These are phyloP conservation scores for Andrena marginata DNA, from an alignment of 2,888 invertebrate species.

Conservation along the genomic window DNA sequence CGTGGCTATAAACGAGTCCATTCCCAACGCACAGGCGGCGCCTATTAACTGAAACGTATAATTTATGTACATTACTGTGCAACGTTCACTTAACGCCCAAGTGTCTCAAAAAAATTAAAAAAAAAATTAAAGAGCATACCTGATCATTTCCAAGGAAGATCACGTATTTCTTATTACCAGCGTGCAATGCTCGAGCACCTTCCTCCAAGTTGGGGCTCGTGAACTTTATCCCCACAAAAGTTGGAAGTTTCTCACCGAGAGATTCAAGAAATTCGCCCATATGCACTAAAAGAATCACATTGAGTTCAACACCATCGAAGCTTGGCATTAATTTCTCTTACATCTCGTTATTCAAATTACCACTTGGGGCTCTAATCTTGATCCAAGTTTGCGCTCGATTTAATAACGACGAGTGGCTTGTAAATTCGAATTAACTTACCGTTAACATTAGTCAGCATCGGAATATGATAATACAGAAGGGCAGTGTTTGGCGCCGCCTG, in stretches of 20 bases:
- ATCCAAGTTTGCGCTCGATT: not conserved
- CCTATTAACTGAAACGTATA: slow-evolving; percentile 87
- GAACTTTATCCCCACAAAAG: slow-evolving; percentile 93
- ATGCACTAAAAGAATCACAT: slow-evolving; percentile 86
- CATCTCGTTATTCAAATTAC: not conserved
- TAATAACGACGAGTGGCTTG: not conserved
- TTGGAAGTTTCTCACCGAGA: slow-evolving; percentile 89
- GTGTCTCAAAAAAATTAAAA: not conserved
- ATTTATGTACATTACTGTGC: not conserved
- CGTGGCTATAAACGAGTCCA: slow-evolving; percentile 91
- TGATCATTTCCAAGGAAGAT: slow-evolving; percentile 90
- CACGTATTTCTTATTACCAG: slow-evolving; percentile 86
- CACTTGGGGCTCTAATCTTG: not conserved
- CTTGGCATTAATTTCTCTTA: not conserved
- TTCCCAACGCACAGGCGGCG: slow-evolving; percentile 89
- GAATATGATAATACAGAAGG: slow-evolving; percentile 94
- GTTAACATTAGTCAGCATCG: slow-evolving; percentile 89
- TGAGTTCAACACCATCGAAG: too few species aligned
- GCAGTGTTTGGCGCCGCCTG: slow-evolving; percentile 91
- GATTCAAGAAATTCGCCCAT: slow-evolving; percentile 90
- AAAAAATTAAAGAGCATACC: too few species aligned
- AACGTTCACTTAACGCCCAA: too few species aligned
- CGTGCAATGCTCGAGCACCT: slow-evolving; percentile 87
- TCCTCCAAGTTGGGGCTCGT: slow-evolving; percentile 91
- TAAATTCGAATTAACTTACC: slow-evolving; percentile 86